phyloP scores from a whole-genome alignment of 2,888 invertebrate species.

The Orchestes rusci region DNA sequence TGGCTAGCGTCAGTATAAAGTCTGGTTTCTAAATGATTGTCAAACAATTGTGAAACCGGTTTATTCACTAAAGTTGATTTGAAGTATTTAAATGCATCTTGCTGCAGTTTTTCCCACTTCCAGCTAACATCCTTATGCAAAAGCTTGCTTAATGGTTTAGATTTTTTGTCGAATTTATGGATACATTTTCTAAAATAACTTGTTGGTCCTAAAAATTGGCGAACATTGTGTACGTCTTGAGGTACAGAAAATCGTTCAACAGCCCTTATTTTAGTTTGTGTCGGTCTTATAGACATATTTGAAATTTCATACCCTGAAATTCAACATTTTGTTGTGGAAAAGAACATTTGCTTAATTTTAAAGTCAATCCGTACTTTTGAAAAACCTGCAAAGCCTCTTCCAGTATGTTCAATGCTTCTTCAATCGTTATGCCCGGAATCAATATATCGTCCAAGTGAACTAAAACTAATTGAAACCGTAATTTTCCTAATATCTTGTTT shows the following conservation, averaged over 20 bases:
- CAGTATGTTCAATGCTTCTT: slow-evolving; percentile 11
- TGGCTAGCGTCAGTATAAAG: slow-evolving; percentile 19
- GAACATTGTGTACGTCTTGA: slow-evolving; percentile 12
- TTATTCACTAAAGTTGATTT: slow-evolving; percentile 4
- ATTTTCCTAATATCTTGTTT: slow-evolving; percentile 27
- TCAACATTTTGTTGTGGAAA: too few relatives aligned
- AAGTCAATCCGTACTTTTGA: slow-evolving; percentile 6
- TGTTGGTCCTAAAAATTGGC: slow-evolving; percentile 11
- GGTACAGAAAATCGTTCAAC: slow-evolving; percentile 12
- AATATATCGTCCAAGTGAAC: slow-evolving; percentile 26
- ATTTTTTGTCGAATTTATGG: slow-evolving; percentile 12
- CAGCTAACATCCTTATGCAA: slow-evolving; percentile 13
- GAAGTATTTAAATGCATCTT: slow-evolving; percentile 12
- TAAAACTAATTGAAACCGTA: slow-evolving; percentile 14
- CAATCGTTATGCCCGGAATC: slow-evolving; percentile 18
- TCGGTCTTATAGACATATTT: slow-evolving; percentile 2
- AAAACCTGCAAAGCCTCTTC: slow-evolving; percentile 6
- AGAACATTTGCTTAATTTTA: slow-evolving; percentile 10
- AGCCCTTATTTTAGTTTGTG: slow-evolving; percentile 9
- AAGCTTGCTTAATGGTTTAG: slow-evolving; percentile 19
- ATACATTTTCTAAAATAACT: slow-evolving; percentile 14
- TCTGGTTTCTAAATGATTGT: slow-evolving; percentile 10
- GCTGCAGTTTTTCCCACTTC: slow-evolving; percentile 12
- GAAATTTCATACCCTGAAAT: slow-evolving; percentile 12
- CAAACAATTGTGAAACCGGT: slow-evolving; percentile 12